Conservation (phyloP, 2,113 vertebrate genomes). For the Notarius quadriscutis region DNA sequence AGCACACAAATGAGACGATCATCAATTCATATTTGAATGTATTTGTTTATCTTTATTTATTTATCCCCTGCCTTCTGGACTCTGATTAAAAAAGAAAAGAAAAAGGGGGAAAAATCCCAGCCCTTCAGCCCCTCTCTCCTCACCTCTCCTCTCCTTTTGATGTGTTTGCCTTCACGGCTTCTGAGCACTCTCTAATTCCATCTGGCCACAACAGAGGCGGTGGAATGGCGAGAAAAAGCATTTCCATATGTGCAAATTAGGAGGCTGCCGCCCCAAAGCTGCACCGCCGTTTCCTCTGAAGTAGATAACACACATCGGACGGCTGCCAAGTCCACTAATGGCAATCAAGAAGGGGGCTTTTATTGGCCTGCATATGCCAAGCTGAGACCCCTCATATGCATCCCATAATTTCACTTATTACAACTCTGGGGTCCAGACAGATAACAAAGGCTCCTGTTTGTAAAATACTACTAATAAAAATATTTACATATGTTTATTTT, state of each 20-base stretch:
- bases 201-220: constrained; percentile 97
- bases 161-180: constrained; percentile 97
- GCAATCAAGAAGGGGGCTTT: constrained; percentile 78
- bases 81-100: constrained; percentile 46
- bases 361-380: constrained; percentile 66
- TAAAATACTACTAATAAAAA: background rate
- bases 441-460: constrained; percentile 13
- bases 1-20: background rate
- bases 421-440: constrained; percentile 32
- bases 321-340: constrained; percentile 86
- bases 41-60: constrained; percentile 39
- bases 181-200: constrained; percentile 94
- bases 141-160: constrained; percentile 68
- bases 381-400: constrained; percentile 53
- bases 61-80: constrained; percentile 54
- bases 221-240: constrained; percentile 86
- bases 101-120: background rate
- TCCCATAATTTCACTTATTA: constrained; percentile 46
- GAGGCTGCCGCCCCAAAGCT: constrained; percentile 85
- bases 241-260: constrained; percentile 99
- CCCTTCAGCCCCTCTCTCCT: constrained; percentile 41
- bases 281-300: constrained; percentile 80
- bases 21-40: background rate
- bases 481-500: background rate
- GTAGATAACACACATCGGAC: constrained; percentile 69